Conservation (phyloP, 2,113 vertebrate species). For the Podarcis raffonei region DNA sequence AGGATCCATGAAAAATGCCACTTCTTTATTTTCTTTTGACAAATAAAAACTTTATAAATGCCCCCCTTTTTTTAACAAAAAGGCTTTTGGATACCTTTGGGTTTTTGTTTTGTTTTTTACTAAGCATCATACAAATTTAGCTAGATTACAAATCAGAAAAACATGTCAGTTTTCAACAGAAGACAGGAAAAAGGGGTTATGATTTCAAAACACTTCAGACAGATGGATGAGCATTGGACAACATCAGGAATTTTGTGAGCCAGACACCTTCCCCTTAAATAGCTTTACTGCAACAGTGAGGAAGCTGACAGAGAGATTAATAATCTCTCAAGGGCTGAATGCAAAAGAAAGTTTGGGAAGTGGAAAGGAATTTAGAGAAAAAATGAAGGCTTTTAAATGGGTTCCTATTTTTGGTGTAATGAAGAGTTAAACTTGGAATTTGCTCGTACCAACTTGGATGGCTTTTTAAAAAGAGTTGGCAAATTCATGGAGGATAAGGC, state of each 20-base stretch:
- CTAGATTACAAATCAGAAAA: not conserved
- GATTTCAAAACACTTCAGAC: conserved; percentile 17
- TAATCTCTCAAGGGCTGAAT: not conserved
- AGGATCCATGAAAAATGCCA: not conserved
- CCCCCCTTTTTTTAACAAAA: not conserved
- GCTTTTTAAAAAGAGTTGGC: no score
- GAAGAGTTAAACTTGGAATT: not conserved
- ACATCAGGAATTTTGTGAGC: not conserved
- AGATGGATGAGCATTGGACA: not conserved
- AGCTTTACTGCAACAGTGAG: not conserved
- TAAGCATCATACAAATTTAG: not conserved
- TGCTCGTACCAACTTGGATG: not conserved
- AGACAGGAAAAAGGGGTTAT: not conserved
- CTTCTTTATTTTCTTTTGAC: not conserved
- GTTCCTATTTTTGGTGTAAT: not conserved
- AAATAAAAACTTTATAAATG: not conserved
- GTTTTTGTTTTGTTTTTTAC: no score
- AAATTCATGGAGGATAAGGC: no score
- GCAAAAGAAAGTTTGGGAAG: not conserved
- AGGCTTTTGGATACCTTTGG: not conserved
- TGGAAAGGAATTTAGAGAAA: no score
- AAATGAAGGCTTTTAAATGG: not conserved
- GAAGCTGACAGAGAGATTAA: not conserved
- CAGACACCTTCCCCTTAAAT: not conserved
- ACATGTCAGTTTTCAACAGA: not conserved